Evolutionary conservation across 1,140 invertebrate genomes (phyloP).

Genomic region (Nomia melanderi): DNA sequence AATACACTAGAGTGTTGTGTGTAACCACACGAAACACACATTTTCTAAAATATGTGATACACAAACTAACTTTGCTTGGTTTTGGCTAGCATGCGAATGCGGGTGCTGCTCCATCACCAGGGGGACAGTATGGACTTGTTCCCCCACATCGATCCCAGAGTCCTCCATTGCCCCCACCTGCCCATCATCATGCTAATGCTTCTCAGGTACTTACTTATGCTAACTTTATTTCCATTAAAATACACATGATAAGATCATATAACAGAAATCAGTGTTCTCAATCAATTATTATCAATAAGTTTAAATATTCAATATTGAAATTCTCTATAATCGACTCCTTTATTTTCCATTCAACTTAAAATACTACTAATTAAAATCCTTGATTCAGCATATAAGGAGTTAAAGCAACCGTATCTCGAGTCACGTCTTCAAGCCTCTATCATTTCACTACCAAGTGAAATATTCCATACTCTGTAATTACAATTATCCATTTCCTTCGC

Average conservation of each 20-base stretch:
- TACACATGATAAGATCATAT: background rate
- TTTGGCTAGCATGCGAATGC: constrained; percentile 78
- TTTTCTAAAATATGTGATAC: background rate
- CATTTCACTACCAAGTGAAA: too few relatives aligned
- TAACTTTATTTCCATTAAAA: constrained; percentile 40
- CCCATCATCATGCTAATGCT: constrained; percentile 90
- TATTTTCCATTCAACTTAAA: too few relatives aligned
- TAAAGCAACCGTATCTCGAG: too few relatives aligned
- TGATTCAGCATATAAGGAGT: too few relatives aligned
- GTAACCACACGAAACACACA: background rate
- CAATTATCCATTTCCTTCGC: constrained; percentile 48
- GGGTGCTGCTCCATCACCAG: constrained; percentile 76
- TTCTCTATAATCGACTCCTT: too few relatives aligned
- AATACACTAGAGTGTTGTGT: constrained; percentile 19
- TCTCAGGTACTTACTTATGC: constrained; percentile 84
- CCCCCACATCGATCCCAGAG: constrained; percentile 83
- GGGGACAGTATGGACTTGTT: constrained; percentile 77
- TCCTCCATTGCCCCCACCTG: constrained; percentile 85
- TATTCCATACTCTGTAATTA: background rate
- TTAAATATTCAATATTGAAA: too few relatives aligned
- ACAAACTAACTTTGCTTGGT: constrained; percentile 70
- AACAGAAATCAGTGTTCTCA: background rate
- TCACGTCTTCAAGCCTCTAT: too few relatives aligned
- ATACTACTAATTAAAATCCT: too few relatives aligned
- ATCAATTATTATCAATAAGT: background rate